Evolutionary conservation across 1,140 invertebrate genomes (phyloP).

Genomic region (Drosophila repleta): DNA sequence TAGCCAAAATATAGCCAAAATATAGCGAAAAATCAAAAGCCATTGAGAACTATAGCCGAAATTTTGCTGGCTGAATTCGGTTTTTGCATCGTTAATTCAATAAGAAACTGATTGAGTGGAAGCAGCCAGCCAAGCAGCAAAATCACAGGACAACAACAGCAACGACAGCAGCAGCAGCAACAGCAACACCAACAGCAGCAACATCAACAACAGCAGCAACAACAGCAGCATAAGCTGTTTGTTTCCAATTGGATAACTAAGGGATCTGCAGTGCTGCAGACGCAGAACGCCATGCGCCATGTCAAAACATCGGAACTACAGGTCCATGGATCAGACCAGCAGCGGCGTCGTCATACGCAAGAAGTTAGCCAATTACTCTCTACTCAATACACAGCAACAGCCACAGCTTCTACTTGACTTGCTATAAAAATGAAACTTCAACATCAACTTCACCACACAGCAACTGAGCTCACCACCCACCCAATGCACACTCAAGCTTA

Average conservation of each 20-base stretch:
- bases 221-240: not conserved
- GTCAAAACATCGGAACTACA: constrained; percentile 84
- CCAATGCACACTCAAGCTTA: not conserved
- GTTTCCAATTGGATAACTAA: constrained; percentile 10
- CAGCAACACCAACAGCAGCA: constrained; percentile 3
- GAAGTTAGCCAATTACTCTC: constrained; percentile 67
- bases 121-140: not conserved
- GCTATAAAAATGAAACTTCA: constrained; percentile 22
- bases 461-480: not conserved
- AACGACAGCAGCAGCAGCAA: not conserved
- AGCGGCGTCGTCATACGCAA: constrained; percentile 78
- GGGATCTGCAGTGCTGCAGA: constrained; percentile 60
- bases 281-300: constrained; percentile 80
- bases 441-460: constrained; percentile 18
- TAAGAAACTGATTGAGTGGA: constrained; percentile 4
- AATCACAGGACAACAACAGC: not conserved
- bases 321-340: constrained; percentile 82
- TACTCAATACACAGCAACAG: constrained; percentile 8
- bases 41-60: not conserved
- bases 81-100: constrained; percentile 7
- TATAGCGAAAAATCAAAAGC: not conserved
- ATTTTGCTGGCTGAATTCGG: constrained; percentile 1
- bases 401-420: not conserved
- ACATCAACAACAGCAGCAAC: not conserved
- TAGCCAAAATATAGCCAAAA: not conserved